Evolutionary conservation across 2,113 vertebrate species (phyloP), one percentile per base, ranked within the genome.

Genomic region (Micromys minutus): DNA sequence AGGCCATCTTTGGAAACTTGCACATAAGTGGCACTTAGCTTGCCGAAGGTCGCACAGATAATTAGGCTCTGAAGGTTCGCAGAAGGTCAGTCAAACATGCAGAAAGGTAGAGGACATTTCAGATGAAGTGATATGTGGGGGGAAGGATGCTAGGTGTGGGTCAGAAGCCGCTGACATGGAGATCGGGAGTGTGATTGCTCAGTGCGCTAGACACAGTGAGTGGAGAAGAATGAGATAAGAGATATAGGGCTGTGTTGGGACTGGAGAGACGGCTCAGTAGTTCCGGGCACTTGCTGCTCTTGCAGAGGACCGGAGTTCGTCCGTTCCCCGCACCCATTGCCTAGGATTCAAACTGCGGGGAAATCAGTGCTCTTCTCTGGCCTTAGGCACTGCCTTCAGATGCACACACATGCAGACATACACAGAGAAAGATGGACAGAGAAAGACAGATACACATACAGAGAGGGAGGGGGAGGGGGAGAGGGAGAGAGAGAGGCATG

Each of bases 1-100:
- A 16, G 63, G 36, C 55, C 79, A 11, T 90, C 95, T 63, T 93
- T 63, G 50, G 76, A 83, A 91, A 75, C 91, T 87, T 57, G 65
- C 3, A 0, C 31, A 45, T 24, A 81, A 36, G 0, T 0, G 0
- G 55, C 36, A 12, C 81, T 72, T 91, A 31, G 69, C 59, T 93
- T 91, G n/a, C 36, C 75, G 1, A 31, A 67, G 55, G 26, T 31
- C 55, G 8, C 16, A 29, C 0, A 71, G 42, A 55, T 90, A 55
- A 76, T 63, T 76, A 69, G 72, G 39, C n/a, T 59, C 10, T 39
- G 47, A 31, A 10, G 2, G 34, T 45, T 77, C 13, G 1, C 0
- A 42, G 59, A 34, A 91, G 65, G 11, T 59, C 29, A 0, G 79
- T 39, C 79, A 42, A 71, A 59, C 45, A 4, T 29, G 65, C 59